Evolutionary conservation across 2,113 vertebrate genomes (phyloP).

Genomic region (Gadus macrocephalus): DNA sequence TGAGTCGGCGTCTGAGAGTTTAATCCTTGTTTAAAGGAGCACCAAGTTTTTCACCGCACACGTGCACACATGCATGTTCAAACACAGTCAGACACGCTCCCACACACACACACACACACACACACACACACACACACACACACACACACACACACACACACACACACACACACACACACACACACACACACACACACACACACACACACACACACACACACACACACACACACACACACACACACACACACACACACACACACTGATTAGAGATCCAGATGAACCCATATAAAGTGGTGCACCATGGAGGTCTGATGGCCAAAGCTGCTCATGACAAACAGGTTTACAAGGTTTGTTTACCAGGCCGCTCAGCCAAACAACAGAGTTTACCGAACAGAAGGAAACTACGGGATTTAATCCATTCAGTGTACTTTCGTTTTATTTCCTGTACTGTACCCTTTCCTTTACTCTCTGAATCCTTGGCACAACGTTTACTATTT

Average conservation of each 20-base stretch:
- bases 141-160: no score
- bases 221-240: no score
- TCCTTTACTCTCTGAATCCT: no score
- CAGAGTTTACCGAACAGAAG: conserved; percentile 37
- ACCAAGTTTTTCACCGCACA: conserved; percentile 35
- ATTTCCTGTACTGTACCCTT: no score
- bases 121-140: not conserved
- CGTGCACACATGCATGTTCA: conserved; percentile 23
- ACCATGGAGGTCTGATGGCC: conserved; percentile 47
- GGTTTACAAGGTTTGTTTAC: conserved; percentile 42
- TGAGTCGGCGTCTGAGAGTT: conserved; percentile 63
- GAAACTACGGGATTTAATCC: no score
- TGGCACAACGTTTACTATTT: no score
- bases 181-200: conserved; percentile 2
- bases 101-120: conserved; percentile 2
- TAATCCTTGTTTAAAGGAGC: conserved; percentile 64
- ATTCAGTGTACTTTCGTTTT: no score
- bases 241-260: not conserved
- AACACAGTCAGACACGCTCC: conserved; percentile 4
- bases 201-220: not conserved
- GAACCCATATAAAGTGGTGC: conserved; percentile 42
- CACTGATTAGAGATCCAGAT: conserved; percentile 52
- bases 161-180: not conserved
- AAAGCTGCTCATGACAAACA: conserved; percentile 65
- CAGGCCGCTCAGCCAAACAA: no score